Conservation (phyloP, 1,140 invertebrate species). For the Hesperophylax magnus region DNA sequence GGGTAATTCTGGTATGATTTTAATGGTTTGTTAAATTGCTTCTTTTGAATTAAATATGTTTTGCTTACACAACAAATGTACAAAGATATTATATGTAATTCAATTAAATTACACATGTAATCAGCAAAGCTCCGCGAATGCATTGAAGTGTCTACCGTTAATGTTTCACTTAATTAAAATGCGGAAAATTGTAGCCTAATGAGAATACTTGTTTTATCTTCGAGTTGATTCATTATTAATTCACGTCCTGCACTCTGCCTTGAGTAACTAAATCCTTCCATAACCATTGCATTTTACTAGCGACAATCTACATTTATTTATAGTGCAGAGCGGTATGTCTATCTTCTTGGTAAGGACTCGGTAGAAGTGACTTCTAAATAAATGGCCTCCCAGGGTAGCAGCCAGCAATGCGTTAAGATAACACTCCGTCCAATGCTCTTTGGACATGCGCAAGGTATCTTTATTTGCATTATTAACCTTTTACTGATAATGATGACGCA, state of each 20-base stretch:
- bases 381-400: constrained; percentile 41
- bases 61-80: too few relatives aligned
- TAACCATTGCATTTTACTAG: constrained; percentile 39
- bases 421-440: constrained; percentile 21
- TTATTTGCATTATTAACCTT: constrained; percentile 30
- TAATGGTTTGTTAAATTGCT: too few relatives aligned
- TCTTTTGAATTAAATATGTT: too few relatives aligned
- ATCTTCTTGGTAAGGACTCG: constrained; percentile 20
- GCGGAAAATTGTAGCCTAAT: constrained; percentile 3
- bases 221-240: neutral
- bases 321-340: neutral
- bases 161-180: constrained; percentile 13
- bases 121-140: neutral
- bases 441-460: constrained; percentile 37
- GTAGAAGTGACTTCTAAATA: constrained; percentile 33
- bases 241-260: neutral
- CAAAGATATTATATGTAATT: neutral
- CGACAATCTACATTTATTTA: constrained; percentile 42
- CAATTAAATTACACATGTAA: neutral
- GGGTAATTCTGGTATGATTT: too few relatives aligned
- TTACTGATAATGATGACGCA: constrained; percentile 4
- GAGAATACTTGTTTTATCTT: constrained; percentile 20
- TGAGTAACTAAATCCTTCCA: constrained; percentile 8
- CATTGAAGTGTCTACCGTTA: neutral
- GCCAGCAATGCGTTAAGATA: constrained; percentile 47